Conservation (phyloP, 2,797 vertebrate species). For the Parauchenoglanis punctatus region DNA sequence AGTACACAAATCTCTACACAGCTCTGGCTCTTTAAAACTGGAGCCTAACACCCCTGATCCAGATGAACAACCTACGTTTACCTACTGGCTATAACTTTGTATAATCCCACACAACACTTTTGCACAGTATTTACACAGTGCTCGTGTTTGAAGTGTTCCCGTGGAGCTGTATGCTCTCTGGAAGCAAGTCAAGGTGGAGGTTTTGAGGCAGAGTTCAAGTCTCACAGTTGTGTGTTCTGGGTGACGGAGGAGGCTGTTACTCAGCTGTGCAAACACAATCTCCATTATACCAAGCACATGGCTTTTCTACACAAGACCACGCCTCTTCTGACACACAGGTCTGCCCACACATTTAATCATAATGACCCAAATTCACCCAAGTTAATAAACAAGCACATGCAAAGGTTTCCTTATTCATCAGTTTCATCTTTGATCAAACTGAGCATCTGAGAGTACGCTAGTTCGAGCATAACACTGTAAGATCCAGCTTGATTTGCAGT, state of each 20-base stretch:
- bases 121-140: slow-evolving; percentile 23
- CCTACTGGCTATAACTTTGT: background rate
- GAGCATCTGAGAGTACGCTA: background rate
- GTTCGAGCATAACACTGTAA: background rate
- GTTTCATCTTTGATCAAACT: background rate
- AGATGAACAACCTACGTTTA: background rate
- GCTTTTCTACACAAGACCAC: slow-evolving; percentile 41
- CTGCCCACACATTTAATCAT: background rate
- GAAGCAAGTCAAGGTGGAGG: slow-evolving; percentile 14
- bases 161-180: background rate
- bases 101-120: background rate
- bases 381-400: background rate
- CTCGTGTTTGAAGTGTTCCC: background rate
- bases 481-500: background rate
- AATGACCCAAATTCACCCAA: background rate
- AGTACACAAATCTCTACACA: background rate
- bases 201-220: slow-evolving; percentile 15
- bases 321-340: slow-evolving; percentile 42
- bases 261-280: slow-evolving; percentile 61
- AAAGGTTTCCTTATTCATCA: background rate
- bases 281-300: slow-evolving; percentile 38
- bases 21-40: background rate
- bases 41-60: background rate
- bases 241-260: slow-evolving; percentile 49
- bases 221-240: slow-evolving; percentile 9